Percentiles rank a stretch among this genome's conserved stretches.
These are phyloP conservation scores for Cepaea hortensis DNA, from an alignment of 2,888 invertebrate genomes.

Conservation along the genomic window DNA sequence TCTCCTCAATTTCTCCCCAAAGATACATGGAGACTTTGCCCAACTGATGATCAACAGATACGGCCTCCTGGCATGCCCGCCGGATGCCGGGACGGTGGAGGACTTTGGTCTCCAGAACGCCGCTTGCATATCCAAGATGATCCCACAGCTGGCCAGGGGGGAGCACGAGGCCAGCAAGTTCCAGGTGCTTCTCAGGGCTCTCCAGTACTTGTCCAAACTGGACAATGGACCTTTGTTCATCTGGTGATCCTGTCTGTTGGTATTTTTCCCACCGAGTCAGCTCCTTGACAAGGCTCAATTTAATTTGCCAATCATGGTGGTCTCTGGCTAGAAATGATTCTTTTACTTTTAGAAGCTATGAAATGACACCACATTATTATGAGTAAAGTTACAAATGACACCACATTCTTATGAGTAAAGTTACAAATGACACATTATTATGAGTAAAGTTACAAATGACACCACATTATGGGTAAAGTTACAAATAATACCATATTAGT, in stretches of 20 bases:
- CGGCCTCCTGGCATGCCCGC: constrained; percentile 41
- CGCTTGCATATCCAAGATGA: constrained; percentile 39
- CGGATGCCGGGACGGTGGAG: constrained; percentile 39
- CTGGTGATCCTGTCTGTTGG: constrained; percentile 39
- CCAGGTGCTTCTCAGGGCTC: constrained; percentile 25
- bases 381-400: no score
- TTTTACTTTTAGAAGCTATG: no score
- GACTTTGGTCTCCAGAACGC: constrained; percentile 44
- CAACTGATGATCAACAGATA: constrained; percentile 47
- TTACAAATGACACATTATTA: no score
- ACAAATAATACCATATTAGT: no score
- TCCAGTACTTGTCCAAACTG: constrained; percentile 22
- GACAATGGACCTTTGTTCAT: constrained; percentile 38
- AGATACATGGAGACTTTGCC: constrained; percentile 42
- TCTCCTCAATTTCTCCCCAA: neutral
- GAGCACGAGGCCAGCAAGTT: constrained; percentile 21
- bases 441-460: no score
- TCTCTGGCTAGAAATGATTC: neutral
- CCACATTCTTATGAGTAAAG: no score
- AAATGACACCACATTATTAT: no score
- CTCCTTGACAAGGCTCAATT: neutral
- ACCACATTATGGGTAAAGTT: no score
- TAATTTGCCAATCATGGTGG: neutral
- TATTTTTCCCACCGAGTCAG: neutral
- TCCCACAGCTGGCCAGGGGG: constrained; percentile 27